Evolutionary conservation across 2,888 invertebrate species (phyloP).

Genomic region (Dromius quadrimaculatus): DNA sequence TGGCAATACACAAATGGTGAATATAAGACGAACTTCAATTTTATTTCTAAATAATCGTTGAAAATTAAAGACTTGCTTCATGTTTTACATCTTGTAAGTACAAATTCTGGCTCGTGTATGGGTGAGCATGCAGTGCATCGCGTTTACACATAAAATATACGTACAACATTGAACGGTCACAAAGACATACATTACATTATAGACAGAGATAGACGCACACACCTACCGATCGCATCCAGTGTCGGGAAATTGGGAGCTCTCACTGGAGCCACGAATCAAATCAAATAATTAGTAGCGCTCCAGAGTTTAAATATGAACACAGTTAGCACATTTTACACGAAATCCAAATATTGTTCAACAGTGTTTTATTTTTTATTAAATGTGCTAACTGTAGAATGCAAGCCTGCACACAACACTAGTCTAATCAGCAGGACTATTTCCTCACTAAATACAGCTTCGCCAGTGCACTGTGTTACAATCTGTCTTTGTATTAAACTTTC

Average conservation of each 20-base stretch:
- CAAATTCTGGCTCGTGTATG: constrained; percentile 1
- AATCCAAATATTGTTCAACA: neutral
- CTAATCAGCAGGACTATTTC: constrained; percentile 50
- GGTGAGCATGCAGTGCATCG: constrained; percentile 48
- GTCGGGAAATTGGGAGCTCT: constrained; percentile 74
- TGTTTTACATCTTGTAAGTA: no score
- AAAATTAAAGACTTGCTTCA: no score
- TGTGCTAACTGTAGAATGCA: constrained; percentile 28
- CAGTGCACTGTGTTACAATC: constrained; percentile 50
- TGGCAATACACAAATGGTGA: no score
- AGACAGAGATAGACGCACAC: constrained; percentile 60
- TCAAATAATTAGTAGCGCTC: constrained; percentile 59
- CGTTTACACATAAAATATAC: constrained; percentile 35
- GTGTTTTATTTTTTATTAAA: constrained; percentile 3
- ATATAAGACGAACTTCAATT: no score
- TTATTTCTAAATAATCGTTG: no score
- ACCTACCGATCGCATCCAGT: constrained; percentile 74
- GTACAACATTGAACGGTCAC: constrained; percentile 27
- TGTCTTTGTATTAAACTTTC: constrained; percentile 43
- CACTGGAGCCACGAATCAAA: constrained; percentile 66
- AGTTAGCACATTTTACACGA: constrained; percentile 21
- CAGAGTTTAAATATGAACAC: constrained; percentile 11
- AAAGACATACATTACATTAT: constrained; percentile 49
- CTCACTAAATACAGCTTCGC: constrained; percentile 49
- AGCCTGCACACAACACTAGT: constrained; percentile 50